Evolutionary conservation across 2,888 invertebrate genomes (phyloP), one percentile per base, ranked within the genome.

Genomic region (Melanostoma scalare): DNA sequence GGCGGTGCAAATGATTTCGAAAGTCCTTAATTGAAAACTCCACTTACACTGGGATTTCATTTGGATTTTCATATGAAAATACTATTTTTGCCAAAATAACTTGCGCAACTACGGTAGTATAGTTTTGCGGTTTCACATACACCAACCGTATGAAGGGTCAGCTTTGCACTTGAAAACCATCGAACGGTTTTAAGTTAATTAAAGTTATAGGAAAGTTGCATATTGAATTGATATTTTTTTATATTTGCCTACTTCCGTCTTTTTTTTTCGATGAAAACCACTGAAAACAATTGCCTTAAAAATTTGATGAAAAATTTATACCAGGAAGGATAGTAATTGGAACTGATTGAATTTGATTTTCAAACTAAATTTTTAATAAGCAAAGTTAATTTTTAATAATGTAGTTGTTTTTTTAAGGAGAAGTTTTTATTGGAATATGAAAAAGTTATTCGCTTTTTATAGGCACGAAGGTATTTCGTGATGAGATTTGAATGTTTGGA

Each of bases 11-110:
- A 69, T 78, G 82, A 78, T 82, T 73, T 40, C 68, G 56, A 78
- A 78, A 73, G 78, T 78, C 78, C 82, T 82, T 82, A 82, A 82
- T 82, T 82, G 82, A 82, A 82, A 82, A 82, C 82, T 82, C 73
- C 78, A 82, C 82, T 82, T 82, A 82, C 82, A 78, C 53, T 82
- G 69, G 73, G 73, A 73, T 78, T 82, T 78, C 69, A 82, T 82
- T 78, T 82, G 73, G 78, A 68, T 73, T 82, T 82, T 69, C 78
- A 82, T 82, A 61, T 73, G 58, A 53, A 58, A 56, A 69, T 50
- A 61, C 44, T 56, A 36, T 77, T 77, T 77, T 36, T 53, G 9
- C 73, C 77, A 81, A 82, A 77, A 82, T 77, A 63, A 61, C 53
- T 74, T 69, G 68, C 68, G 68, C 74, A 1, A 20, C 20, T 20